These are phyloP conservation scores for Podarcis muralis DNA, from an alignment of 2,113 vertebrate genomes.

Conservation along the genomic window DNA sequence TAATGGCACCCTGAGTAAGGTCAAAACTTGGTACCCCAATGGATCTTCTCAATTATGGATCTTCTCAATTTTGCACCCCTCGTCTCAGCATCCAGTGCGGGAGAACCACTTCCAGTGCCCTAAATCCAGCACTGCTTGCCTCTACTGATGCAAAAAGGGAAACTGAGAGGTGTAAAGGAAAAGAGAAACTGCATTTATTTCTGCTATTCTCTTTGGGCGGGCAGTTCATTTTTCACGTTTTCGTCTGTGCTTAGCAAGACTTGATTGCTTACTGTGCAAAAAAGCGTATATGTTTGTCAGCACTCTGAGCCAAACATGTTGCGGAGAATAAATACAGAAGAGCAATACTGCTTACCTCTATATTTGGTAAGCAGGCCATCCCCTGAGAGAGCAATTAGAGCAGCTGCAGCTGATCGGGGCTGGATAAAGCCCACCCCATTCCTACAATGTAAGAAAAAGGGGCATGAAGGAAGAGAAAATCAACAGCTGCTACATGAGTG, in stretches of 20 bases:
- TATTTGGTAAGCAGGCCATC: constrained; percentile 81
- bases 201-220: constrained; percentile 12
- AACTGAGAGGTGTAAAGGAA: not conserved
- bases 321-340: constrained; percentile 11
- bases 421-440: constrained; percentile 66
- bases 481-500: not conserved
- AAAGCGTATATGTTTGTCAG: not conserved
- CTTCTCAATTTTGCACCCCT: no score
- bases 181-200: not conserved
- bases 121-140: not conserved
- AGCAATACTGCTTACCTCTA: constrained; percentile 71
- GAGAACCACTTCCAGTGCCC: no score
- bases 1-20: no score
- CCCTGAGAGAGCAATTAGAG: constrained; percentile 79
- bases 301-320: not conserved
- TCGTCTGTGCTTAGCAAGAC: not conserved
- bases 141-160: not conserved
- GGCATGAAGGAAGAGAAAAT: not conserved
- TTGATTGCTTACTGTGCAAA: not conserved
- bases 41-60: no score
- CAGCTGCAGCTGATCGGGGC: constrained; percentile 67
- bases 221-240: not conserved
- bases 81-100: no score
- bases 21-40: no score
- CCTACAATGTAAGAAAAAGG: constrained; percentile 60